These are phyloP conservation scores for Lynx canadensis DNA, from an alignment of 2,113 vertebrate genomes.

Conservation along the genomic window DNA sequence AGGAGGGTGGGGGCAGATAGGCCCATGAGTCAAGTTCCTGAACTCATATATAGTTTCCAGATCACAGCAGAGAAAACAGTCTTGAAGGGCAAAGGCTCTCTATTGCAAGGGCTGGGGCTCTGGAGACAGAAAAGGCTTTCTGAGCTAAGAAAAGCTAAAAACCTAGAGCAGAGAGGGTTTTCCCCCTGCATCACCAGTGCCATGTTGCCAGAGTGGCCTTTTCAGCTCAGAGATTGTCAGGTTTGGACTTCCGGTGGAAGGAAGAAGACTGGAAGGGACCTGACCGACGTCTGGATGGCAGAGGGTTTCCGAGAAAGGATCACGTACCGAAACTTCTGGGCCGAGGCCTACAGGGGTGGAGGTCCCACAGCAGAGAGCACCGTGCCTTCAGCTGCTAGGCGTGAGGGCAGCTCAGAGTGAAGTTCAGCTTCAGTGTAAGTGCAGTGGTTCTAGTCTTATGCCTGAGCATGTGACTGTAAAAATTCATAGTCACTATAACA, in stretches of 20 bases:
- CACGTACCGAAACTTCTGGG: background rate
- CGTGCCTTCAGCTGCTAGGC: background rate
- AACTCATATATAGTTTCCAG: background rate
- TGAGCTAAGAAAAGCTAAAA: background rate
- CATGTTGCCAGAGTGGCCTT: background rate
- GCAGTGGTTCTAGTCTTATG: background rate
- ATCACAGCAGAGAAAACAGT: background rate
- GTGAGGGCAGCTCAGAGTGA: background rate
- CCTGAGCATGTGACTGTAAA: background rate
- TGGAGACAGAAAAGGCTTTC: background rate
- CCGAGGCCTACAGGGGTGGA: background rate
- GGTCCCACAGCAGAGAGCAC: background rate
- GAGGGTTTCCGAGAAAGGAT: background rate
- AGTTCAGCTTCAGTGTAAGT: background rate
- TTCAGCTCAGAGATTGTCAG: background rate
- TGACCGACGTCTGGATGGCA: background rate
- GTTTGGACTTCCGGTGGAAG: background rate
- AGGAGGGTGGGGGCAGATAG: background rate
- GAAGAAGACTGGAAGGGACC: background rate
- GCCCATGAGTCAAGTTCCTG: background rate
- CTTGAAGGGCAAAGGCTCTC: background rate
- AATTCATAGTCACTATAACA: background rate
- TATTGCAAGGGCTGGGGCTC: background rate
- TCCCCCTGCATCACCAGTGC: rapidly evolving
- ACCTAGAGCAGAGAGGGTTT: background rate